Base-by-base conservation (phyloP, 2,888 invertebrate genomes). In the Tanaodytes sp. region DNA sequence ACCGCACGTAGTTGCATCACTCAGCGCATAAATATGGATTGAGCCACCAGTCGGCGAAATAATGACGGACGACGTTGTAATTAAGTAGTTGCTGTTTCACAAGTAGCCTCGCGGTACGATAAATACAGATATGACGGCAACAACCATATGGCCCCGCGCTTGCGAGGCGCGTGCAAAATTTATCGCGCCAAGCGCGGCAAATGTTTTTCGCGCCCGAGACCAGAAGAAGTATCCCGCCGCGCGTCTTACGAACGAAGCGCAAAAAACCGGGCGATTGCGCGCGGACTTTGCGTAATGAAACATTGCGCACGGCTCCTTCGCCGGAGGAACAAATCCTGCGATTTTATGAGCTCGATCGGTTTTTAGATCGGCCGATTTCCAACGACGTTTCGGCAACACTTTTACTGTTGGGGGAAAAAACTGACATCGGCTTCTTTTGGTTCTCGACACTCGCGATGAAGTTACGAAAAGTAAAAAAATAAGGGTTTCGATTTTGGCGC, bases 1-100 rank as follows among this genome's bases (percentile, higher is more conserved):
- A 69, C 65, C 68, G 71, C 72, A 64, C 65, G 58, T 51, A 66
- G 73, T 77, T 76, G 72, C 77, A 73, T 72, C 76, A 75, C 73
- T 57, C 63, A 51, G 65, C 72, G 73, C 67, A 75, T 78, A 75
- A 75, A 77, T 78, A 77, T 76, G 73, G 73, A 78, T 77, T 68
- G 71, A 68, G 62, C 43, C 66, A 65, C 62, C 68, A 64, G 59
- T 67, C 65, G 71, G 51, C 72, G 67, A 72, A 64, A 71, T 75
- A 76, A 75, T 71, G 74, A 75, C 68, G 71, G 74, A 74, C 71
- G 67, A 62, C 67, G 67, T 63, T 52, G 72, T 70, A 68, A 75
- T 75, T 75, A 76, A 75, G 74, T 68, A 72, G 68, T 65, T 71
- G 71, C 62, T 71, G 63, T 71, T 71, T 71, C 66, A 71, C 66